Percentiles rank a stretch among this genome's conserved stretches.
These are phyloP conservation scores for Gymnocypris eckloni DNA, from an alignment of 2,797 vertebrate species.

Conservation along the genomic window DNA sequence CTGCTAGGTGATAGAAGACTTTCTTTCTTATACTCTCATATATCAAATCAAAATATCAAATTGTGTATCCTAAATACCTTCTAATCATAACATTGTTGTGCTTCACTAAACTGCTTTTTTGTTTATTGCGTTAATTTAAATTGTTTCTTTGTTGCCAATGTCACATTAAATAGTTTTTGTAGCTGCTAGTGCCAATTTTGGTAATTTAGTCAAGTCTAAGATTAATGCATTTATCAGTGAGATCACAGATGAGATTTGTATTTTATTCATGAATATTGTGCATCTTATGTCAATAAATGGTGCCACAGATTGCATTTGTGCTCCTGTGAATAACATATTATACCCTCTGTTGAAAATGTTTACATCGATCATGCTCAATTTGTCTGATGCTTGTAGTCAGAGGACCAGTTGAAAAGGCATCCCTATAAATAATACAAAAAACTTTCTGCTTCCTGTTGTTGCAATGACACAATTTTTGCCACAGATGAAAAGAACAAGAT, in stretches of 20 bases:
- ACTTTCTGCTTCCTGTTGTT: not conserved
- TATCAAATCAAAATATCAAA: not conserved
- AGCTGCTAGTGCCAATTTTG: conserved; percentile 28
- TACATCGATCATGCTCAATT: not conserved
- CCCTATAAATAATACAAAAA: not conserved
- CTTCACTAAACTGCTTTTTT: no score
- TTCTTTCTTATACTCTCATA: conserved; percentile 14
- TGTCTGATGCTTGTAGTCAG: not conserved
- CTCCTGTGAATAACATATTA: not conserved
- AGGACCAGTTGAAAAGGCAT: not conserved
- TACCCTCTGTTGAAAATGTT: not conserved
- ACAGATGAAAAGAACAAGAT: not conserved
- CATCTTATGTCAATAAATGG: conserved; percentile 51
- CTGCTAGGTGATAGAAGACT: not conserved
- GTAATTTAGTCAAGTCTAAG: not conserved
- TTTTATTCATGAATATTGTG: conserved; percentile 30
- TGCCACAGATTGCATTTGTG: conserved; percentile 61
- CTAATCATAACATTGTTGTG: not conserved
- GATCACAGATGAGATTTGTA: conserved; percentile 11
- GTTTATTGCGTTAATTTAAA: not conserved
- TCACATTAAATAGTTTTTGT: conserved; percentile 31
- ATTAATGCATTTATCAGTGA: conserved; percentile 18
- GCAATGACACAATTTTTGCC: not conserved
- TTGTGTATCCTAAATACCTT: not conserved
- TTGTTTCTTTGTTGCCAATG: conserved; percentile 27